Base-by-base conservation (phyloP, 2,797 vertebrate genomes). In the Danio choprae region DNA sequence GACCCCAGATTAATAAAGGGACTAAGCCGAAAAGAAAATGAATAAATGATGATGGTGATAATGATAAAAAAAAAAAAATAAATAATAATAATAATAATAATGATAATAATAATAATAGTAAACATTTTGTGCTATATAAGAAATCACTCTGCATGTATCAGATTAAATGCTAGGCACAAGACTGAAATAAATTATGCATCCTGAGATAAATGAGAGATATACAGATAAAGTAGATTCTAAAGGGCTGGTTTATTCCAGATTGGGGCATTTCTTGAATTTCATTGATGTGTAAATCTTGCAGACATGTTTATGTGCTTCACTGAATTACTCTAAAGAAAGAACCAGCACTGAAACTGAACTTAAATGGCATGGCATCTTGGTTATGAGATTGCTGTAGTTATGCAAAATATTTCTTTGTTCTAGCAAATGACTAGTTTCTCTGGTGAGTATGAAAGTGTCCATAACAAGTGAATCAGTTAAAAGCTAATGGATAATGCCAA, bases 261-360 rank as follows among this genome's bases (percentile, higher is more conserved):
- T 16, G 22, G 18, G 6, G 9, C 9, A 41, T 56, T 60, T 15
- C 8, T 12, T 50, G 9, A 5, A 46, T 48, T 62, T 5, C 6
- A 13, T 2, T n/a, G 5, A 29, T 0, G 11, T 38, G 0, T n/a
- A 22, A 20, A 6, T 58, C 5, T 11, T 58, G 5, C 53, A 20
- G 18, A 50, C 10, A 0, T 64, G 46, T 51, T 22, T 53, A 22
- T 53, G 13, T 64, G 59, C 43, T 48, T 12, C 48, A n/a, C 16
- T 20, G 43, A 62, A 74, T 46, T 15, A 15, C 51, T 55, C 18
- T 43, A 56, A 72, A 72, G 48, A 16, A 72, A 58, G 5, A 53
- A 22, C 16, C 44, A 36, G n/a, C n/a, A 22, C n/a, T 6, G 9
- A 60, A 43, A 41, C 46, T 53, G 51, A 63, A 53, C 29, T 5